Evolutionary conservation across 1,140 invertebrate species (phyloP).

Genomic region (Orchestia grillus): DNA sequence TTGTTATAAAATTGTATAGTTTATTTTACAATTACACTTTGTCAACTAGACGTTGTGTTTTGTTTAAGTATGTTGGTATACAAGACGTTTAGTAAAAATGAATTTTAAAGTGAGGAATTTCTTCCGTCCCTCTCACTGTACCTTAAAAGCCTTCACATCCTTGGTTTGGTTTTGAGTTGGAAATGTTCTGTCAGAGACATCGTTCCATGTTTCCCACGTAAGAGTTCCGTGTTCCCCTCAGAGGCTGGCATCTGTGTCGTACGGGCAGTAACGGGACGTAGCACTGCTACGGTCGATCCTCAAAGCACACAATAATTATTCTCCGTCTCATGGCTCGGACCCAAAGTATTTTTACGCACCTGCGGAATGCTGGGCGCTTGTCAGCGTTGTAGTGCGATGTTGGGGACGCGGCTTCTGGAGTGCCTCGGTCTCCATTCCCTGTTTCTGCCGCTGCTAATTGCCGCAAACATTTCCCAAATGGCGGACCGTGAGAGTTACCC

Average conservation of each 20-base stretch:
- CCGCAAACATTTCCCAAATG: neutral
- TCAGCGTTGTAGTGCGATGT: neutral
- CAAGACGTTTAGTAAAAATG: too few species aligned
- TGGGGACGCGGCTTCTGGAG: neutral
- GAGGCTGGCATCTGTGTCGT: neutral
- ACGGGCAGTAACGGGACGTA: neutral
- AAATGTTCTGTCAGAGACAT: neutral
- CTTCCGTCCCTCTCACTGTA: too few species aligned
- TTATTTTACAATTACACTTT: too few species aligned
- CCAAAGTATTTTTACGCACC: neutral
- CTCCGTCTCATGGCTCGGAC: neutral
- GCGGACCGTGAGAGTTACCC: too few species aligned
- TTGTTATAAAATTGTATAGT: too few species aligned
- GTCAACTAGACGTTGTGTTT: too few species aligned
- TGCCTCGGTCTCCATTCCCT: neutral
- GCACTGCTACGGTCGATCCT: neutral
- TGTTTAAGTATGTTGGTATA: too few species aligned
- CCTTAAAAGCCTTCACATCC: neutral
- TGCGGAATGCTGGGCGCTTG: conserved; percentile 9
- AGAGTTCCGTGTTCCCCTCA: neutral
- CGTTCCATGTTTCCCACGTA: neutral
- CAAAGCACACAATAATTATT: neutral
- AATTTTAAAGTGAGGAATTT: too few species aligned
- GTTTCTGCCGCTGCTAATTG: neutral
- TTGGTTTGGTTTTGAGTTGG: neutral